Evolutionary conservation across 2,113 vertebrate genomes (phyloP).

Genomic region (Motacilla alba): DNA sequence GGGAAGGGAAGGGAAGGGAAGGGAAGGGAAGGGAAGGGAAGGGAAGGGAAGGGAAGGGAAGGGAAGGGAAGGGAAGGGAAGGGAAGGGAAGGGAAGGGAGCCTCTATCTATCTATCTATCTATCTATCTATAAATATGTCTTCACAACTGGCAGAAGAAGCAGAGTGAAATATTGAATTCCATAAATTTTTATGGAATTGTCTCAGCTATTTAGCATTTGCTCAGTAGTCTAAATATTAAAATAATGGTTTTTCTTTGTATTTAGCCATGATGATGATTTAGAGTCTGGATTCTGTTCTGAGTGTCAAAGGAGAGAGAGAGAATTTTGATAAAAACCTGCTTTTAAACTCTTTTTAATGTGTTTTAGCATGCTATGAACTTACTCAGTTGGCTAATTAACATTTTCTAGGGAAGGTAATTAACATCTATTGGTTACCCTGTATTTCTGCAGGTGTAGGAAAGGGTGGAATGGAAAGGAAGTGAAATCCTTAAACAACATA

Average conservation of each 20-base stretch:
- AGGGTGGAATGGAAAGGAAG: neutral
- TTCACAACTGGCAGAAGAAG: no score
- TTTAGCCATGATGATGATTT: neutral
- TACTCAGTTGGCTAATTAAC: neutral
- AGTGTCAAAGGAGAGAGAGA: neutral
- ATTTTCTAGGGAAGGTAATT: neutral
- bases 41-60: neutral
- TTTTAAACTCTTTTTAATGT: neutral
- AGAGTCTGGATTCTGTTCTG: neutral
- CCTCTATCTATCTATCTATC: no score
- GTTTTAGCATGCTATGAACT: neutral
- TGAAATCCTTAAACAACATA: neutral
- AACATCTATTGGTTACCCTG: neutral
- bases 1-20: no score
- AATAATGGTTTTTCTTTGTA: neutral
- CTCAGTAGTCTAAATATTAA: neutral
- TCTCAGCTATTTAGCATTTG: neutral
- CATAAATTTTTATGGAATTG: neutral
- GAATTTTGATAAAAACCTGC: neutral
- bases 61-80: no score
- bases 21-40: no score
- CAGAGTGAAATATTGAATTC: neutral
- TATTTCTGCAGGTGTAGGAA: neutral
- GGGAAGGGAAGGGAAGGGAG: no score
- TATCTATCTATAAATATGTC: no score